Evolutionary conservation across 2,888 invertebrate genomes (phyloP).

Genomic region (Drosophila nr. perissopoda): DNA sequence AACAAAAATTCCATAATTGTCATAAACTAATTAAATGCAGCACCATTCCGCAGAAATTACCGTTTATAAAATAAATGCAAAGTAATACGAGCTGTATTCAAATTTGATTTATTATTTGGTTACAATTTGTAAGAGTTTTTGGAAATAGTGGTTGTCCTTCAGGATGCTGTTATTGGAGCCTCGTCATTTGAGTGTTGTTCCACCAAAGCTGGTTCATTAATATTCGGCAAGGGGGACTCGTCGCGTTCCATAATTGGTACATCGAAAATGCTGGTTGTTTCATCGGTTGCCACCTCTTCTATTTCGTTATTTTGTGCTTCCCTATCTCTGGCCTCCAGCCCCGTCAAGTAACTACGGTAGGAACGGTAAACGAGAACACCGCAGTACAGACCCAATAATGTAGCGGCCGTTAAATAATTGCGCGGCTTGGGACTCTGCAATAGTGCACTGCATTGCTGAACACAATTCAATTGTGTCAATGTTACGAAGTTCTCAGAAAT

Average conservation of each 20-base stretch:
- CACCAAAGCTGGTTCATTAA: not conserved
- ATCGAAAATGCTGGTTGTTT: constrained; percentile 8
- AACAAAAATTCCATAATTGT: constrained; percentile 37
- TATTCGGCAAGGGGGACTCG: constrained; percentile 5
- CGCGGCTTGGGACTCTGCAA: constrained; percentile 17
- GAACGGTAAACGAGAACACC: constrained; percentile 40
- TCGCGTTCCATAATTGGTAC: constrained; percentile 2
- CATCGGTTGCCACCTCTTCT: constrained; percentile 12
- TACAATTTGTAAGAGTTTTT: not conserved
- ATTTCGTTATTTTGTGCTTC: not conserved
- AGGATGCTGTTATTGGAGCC: not conserved
- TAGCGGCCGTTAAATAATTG: constrained; percentile 25
- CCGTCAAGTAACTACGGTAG: constrained; percentile 17
- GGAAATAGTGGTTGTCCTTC: not conserved
- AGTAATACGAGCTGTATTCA: not conserved
- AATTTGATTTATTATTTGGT: constrained; percentile 1
- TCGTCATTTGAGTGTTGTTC: constrained; percentile 1
- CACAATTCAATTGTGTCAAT: constrained; percentile 32
- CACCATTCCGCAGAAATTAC: not conserved
- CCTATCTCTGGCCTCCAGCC: not conserved
- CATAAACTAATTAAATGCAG: constrained; percentile 1
- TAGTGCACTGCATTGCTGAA: constrained; percentile 25
- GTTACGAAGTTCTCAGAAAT: constrained; percentile 23
- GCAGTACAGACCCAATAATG: constrained; percentile 42
- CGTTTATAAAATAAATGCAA: constrained; percentile 10